A percentile compares a stretch with the other conserved stretches of the same genome.
These are phyloP conservation scores for Cremastinae sp. DNA, from an alignment of 2,888 invertebrate genomes.

Conservation along the genomic window DNA sequence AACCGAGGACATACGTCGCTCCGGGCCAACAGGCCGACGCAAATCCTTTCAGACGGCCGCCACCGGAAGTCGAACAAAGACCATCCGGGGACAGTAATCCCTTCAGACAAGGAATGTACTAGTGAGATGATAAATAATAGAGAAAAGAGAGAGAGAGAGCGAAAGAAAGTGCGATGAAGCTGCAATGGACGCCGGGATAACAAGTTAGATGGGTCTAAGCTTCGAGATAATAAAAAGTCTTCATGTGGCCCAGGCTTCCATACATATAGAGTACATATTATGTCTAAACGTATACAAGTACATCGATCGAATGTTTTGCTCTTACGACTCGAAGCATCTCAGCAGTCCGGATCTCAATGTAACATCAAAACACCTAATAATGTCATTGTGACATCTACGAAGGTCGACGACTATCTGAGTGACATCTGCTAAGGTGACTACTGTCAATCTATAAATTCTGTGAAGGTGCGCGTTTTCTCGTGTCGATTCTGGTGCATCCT, in stretches of 20 bases:
- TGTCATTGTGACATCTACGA: not conserved
- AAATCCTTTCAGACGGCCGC: slow-evolving; percentile 81
- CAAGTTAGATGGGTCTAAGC: slow-evolving; percentile 52
- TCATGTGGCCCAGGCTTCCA: slow-evolving; percentile 78
- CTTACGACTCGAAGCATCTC: slow-evolving; percentile 29
- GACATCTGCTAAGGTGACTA: not conserved
- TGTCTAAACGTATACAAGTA: slow-evolving; percentile 35
- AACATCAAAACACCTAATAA: no score
- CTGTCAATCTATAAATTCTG: not conserved
- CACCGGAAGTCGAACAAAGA: slow-evolving; percentile 81
- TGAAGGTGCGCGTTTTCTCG: slow-evolving; percentile 20
- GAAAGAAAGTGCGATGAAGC: slow-evolving; percentile 47
- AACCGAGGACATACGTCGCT: slow-evolving; percentile 43
- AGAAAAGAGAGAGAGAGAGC: slow-evolving; percentile 33
- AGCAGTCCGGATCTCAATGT: slow-evolving; percentile 24
- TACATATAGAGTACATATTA: slow-evolving; percentile 65
- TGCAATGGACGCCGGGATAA: slow-evolving; percentile 50
- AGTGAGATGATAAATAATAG: slow-evolving; percentile 58
- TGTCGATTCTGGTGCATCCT: slow-evolving; percentile 36
- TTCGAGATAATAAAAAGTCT: slow-evolving; percentile 71
- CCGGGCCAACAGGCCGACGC: slow-evolving; percentile 70
- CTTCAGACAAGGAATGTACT: slow-evolving; percentile 89
- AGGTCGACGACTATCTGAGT: not conserved
- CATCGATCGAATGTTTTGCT: slow-evolving; percentile 28
- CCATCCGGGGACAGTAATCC: slow-evolving; percentile 86